Conservation (phyloP, 1,140 invertebrate genomes). For the Lamellibrachia luymesi region DNA sequence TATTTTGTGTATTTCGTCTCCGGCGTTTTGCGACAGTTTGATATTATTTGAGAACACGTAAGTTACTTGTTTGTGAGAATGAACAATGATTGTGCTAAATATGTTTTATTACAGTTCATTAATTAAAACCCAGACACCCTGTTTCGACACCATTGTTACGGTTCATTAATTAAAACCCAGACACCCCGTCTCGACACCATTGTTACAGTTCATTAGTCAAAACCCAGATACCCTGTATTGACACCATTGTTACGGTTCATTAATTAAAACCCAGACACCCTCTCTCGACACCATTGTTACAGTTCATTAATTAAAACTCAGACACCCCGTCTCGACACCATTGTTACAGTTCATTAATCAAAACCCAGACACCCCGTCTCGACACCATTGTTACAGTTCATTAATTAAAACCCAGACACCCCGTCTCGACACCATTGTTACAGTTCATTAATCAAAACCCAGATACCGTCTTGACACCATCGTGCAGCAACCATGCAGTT, state of each 20-base stretch:
- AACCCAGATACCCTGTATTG: no score
- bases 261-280: background rate
- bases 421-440: no score
- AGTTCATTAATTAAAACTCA: background rate
- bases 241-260: no score
- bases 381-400: no score
- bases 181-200: no score
- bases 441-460: background rate
- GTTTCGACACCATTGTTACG: background rate
- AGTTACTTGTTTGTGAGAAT: background rate
- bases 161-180: no score
- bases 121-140: background rate
- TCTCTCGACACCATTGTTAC: background rate
- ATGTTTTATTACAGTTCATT: background rate
- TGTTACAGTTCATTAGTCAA: no score
- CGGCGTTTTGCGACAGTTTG: background rate
- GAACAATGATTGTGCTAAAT: background rate
- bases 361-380: no score
- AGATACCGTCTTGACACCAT: background rate
- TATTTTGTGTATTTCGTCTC: background rate
- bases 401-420: no score
- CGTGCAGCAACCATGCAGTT: background rate
- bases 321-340: no score
- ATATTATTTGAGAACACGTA: background rate
- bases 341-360: no score